phyloP scores from a whole-genome alignment of 2,113 vertebrate species.

The Pomatostomus ruficeps region DNA sequence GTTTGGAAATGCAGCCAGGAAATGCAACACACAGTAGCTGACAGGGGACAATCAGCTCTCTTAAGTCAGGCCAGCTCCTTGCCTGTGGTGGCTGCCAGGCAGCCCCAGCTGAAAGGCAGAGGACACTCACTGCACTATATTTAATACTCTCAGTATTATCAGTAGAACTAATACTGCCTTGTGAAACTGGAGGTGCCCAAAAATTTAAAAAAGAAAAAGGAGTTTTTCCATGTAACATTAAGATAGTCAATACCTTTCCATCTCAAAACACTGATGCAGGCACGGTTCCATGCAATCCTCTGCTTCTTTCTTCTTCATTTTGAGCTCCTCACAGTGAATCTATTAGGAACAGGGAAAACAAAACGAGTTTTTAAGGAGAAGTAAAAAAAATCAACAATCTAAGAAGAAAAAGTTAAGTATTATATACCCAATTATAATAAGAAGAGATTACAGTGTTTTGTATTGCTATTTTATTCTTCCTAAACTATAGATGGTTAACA shows the following conservation, averaged over 20 bases:
- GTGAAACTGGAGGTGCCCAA: neutral
- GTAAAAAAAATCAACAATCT: neutral
- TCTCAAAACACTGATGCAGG: slow-evolving; percentile 5
- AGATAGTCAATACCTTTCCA: slow-evolving; percentile 63
- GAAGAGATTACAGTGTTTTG: neutral
- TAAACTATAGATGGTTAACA: neutral
- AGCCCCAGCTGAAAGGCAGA: neutral
- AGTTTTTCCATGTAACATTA: neutral
- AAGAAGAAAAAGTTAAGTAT: neutral
- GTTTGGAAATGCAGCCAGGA: neutral
- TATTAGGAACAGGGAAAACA: neutral
- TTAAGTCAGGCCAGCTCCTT: neutral
- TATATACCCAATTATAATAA: neutral
- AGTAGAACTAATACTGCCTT: neutral
- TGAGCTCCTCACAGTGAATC: neutral
- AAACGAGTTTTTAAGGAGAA: neutral
- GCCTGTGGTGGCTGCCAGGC: neutral
- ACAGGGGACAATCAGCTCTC: neutral
- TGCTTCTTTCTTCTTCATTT: neutral
- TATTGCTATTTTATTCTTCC: neutral
- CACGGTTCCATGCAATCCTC: neutral
- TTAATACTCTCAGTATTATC: neutral
- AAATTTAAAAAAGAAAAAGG: neutral
- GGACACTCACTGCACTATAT: neutral
- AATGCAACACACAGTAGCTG: neutral